Conservation (phyloP, 2,888 invertebrate species). For the Scaptomyza flava region DNA sequence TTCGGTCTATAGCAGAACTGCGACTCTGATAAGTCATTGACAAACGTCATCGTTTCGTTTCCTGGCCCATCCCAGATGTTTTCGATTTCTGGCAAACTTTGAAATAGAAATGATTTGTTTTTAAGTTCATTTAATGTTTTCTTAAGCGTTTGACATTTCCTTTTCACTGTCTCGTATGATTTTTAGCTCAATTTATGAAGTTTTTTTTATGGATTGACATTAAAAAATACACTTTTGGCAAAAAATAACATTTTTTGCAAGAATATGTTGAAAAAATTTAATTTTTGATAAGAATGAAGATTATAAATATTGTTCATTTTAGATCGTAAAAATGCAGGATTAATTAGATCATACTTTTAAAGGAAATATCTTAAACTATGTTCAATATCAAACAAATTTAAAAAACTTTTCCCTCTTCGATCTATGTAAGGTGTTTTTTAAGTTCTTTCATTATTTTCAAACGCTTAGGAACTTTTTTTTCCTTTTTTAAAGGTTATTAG, state of each 20-base stretch:
- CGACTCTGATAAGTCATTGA: slow-evolving; percentile 47
- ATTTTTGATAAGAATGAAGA: too few relatives aligned
- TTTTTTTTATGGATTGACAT: neutral
- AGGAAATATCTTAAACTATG: neutral
- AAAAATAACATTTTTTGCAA: too few relatives aligned
- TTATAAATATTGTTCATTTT: too few relatives aligned
- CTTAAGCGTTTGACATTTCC: slow-evolving; percentile 14
- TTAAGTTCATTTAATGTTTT: neutral
- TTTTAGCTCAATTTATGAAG: slow-evolving; percentile 2
- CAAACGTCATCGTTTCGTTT: slow-evolving; percentile 37
- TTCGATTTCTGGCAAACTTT: slow-evolving; percentile 1
- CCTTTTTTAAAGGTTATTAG: too few relatives aligned
- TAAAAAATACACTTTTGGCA: too few relatives aligned
- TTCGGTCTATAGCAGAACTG: neutral
- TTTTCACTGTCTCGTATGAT: neutral
- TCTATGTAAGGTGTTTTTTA: too few relatives aligned
- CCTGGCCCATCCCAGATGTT: slow-evolving; percentile 31
- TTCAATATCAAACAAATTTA: neutral
- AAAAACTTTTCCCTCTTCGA: too few relatives aligned
- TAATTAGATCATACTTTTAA: too few relatives aligned
- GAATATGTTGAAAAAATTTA: too few relatives aligned
- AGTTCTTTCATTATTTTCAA: too few relatives aligned
- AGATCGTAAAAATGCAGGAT: too few relatives aligned
- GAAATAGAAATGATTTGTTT: slow-evolving; percentile 13
- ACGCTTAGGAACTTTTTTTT: too few relatives aligned